These are phyloP conservation scores for Carassius gibelio DNA, from an alignment of 2,113 vertebrate genomes.

Conservation along the genomic window DNA sequence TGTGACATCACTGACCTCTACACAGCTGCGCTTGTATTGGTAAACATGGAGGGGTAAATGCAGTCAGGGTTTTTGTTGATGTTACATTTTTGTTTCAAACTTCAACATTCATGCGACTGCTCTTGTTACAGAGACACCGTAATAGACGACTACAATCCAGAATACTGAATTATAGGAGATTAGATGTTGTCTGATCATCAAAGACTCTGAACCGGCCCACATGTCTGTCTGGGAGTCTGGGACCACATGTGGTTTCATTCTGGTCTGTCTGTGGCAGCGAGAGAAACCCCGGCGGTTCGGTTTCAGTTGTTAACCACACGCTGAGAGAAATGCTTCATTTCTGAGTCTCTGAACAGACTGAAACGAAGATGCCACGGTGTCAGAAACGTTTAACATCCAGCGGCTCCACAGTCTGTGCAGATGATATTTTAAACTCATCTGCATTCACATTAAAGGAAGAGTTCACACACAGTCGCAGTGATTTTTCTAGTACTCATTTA, in stretches of 20 bases:
- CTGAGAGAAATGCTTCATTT: neutral
- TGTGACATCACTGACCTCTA: too few relatives aligned
- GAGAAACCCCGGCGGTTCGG: neutral
- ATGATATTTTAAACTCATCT: neutral
- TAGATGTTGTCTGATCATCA: too few relatives aligned
- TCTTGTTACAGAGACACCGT: too few relatives aligned
- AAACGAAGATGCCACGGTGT: neutral
- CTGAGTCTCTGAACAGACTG: neutral
- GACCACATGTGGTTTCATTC: neutral
- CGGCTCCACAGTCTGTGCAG: neutral
- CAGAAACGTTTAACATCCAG: neutral
- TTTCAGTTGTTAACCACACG: neutral
- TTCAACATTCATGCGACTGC: too few relatives aligned
- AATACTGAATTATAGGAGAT: too few relatives aligned
- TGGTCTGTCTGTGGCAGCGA: slow-evolving; percentile 19
- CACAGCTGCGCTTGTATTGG: too few relatives aligned
- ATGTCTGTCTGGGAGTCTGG: neutral
- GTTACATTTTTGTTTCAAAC: too few relatives aligned
- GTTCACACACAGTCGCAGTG: neutral
- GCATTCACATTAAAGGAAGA: neutral
- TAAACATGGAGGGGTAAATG: too few relatives aligned
- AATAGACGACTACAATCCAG: too few relatives aligned
- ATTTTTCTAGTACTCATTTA: neutral
- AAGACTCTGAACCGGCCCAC: neutral
- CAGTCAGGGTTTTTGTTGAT: too few relatives aligned